These are phyloP conservation scores for Calephelis perditalis DNA, from an alignment of 2,888 invertebrate genomes.

Conservation along the genomic window DNA sequence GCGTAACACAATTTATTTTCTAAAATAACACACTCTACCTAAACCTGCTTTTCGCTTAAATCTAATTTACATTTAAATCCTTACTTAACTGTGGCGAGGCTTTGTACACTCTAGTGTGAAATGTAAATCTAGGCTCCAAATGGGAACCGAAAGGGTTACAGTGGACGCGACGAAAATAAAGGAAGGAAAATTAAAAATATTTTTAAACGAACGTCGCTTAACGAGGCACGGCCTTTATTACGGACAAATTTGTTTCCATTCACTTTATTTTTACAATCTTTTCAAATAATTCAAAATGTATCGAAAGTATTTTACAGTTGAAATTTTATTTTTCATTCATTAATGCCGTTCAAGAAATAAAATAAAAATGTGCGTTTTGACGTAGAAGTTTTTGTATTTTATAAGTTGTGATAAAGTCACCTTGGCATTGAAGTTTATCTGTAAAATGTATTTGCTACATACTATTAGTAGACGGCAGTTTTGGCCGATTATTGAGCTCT, in stretches of 20 bases:
- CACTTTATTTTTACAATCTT: neutral
- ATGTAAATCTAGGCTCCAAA: conserved; percentile 24
- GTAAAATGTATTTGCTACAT: neutral
- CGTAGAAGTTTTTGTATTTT: neutral
- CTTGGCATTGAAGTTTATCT: neutral
- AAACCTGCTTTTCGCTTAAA: conserved; percentile 17
- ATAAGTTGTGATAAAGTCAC: neutral
- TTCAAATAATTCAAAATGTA: neutral
- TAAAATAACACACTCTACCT: conserved; percentile 10
- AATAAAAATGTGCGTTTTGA: no score
- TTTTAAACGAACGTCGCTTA: conserved; percentile 37
- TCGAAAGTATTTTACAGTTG: no score
- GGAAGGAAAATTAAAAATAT: conserved; percentile 64
- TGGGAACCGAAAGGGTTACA: conserved; percentile 40
- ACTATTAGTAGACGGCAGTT: no score
- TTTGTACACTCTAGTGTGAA: conserved; percentile 16
- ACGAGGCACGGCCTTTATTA: conserved; percentile 27
- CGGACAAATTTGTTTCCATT: conserved; percentile 8
- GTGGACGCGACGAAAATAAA: conserved; percentile 43
- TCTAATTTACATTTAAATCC: conserved; percentile 20
- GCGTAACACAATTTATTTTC: conserved; percentile 1
- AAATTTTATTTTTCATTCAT: no score
- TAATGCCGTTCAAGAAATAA: no score
- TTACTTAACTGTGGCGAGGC: conserved; percentile 15
- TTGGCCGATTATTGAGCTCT: no score